Conservation (phyloP, 2,797 vertebrate species). For the Fratercula arctica region DNA sequence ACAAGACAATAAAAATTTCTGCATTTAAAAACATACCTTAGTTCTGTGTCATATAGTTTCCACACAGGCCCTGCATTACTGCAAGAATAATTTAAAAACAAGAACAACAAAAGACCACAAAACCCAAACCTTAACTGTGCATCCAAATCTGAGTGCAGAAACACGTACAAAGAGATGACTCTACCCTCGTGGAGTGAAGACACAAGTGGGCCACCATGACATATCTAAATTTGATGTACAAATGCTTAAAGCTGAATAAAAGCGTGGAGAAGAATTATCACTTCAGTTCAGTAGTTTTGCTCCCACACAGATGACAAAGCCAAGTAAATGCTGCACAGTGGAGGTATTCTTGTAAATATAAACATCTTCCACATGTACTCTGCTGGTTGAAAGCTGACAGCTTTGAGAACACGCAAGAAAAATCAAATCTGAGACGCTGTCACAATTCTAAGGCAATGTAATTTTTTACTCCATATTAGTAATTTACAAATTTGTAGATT, state of each 20-base stretch:
- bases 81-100: not conserved
- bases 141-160: not conserved
- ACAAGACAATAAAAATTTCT: not conserved
- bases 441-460: not conserved
- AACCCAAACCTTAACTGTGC: not conserved
- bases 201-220: not conserved
- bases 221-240: not conserved
- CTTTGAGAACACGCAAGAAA: not conserved
- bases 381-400: not conserved
- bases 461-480: not conserved
- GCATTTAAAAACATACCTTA: not conserved
- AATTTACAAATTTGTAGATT: not conserved
- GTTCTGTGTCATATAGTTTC: not conserved
- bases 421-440: not conserved
- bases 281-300: constrained; percentile 13
- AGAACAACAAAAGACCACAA: not conserved
- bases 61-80: not conserved
- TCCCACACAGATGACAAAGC: constrained; percentile 63
- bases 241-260: not conserved
- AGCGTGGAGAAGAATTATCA: not conserved
- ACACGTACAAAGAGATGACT: not conserved
- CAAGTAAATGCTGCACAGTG: not conserved
- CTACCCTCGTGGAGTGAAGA: rapidly evolving
- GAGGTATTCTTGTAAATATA: constrained; percentile 37
- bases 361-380: not conserved